Evolutionary conservation across 2,888 invertebrate species (phyloP).

Genomic region (Cantharis flavilabris): DNA sequence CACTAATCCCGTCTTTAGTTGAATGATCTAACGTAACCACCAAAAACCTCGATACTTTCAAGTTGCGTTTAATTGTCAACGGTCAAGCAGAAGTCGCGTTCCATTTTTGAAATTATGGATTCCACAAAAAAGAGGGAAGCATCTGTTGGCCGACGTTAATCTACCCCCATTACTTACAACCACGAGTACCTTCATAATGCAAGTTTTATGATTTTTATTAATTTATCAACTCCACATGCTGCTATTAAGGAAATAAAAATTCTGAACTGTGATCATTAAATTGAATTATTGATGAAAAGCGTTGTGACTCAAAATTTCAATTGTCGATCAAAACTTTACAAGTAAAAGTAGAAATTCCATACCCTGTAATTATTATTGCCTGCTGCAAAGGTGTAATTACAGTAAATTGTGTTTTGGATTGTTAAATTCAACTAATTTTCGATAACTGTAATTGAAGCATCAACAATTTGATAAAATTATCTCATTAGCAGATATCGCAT

Average conservation of each 20-base stretch:
- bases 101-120: not conserved
- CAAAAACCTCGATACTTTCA: not conserved
- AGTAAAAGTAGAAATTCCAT: not conserved
- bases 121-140: not conserved
- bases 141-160: not conserved
- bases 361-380: not conserved
- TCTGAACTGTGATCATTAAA: not conserved
- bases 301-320: not conserved
- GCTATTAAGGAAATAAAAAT: not conserved
- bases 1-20: conserved; percentile 10
- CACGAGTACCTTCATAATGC: not conserved
- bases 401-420: not conserved
- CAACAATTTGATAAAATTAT: not conserved
- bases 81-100: not conserved
- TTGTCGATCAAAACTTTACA: not conserved
- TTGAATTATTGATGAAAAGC: not conserved
- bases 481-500: not conserved
- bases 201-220: not conserved
- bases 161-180: not conserved
- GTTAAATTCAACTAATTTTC: not conserved
- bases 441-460: not conserved
- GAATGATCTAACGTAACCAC: not conserved
- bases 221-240: not conserved
- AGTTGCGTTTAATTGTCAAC: not conserved
- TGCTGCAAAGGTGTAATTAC: not conserved